Base-by-base conservation (phyloP, 1,140 invertebrate species). In the Drosophila funebris region DNA sequence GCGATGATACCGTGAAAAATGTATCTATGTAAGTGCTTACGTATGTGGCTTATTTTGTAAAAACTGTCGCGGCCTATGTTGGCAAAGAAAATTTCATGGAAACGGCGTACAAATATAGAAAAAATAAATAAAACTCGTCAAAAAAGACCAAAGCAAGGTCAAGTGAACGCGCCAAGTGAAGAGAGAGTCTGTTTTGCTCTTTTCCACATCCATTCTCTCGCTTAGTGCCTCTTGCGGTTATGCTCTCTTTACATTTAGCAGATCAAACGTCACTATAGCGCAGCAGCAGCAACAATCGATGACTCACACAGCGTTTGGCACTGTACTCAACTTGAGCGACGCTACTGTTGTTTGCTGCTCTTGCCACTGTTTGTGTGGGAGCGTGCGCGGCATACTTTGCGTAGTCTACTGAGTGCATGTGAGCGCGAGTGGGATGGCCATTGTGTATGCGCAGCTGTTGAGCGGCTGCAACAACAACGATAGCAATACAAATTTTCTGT, bases 131-230 rank as follows among this genome's bases (percentile, higher is more conserved):
- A 82, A 39, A 41, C 60, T 37, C 39, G 44, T 37, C 78, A 46
- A 79, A 87, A 82, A 88, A 70, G 83, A 87, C 83, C 83, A 88
- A 76, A 77, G 84, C 83, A 88, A 88, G 84, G 83, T 88, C 79
- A 79, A 73, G 52, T 79, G 39, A 76, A 81, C 68, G 52, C 44
- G 37, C 41, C 13, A 62, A 29, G 9, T 37, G 33, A 60, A 72
- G 67, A 57, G 52, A 8, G 39, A 20, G 14, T 4, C 16, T 14
- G 4, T 24, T 22, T 16, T 8, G 8, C 44, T 31, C 50, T 64
- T 8, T 20, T 20, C 33, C 2, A n/a, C n/a, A n/a, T n/a, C n/a
- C n/a, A n/a, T n/a, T 11, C 13, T 24, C 36, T 41, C 6, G 13
- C 18, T 22, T 13, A 22, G 20, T 53, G 31, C 18, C 11, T 36